Percentiles rank a stretch among this genome's conserved stretches.
These are phyloP conservation scores for Cliona cf. orientalis DNA, from an alignment of 37 sponge, comb jelly and placozoan genomes.

Conservation along the genomic window DNA sequence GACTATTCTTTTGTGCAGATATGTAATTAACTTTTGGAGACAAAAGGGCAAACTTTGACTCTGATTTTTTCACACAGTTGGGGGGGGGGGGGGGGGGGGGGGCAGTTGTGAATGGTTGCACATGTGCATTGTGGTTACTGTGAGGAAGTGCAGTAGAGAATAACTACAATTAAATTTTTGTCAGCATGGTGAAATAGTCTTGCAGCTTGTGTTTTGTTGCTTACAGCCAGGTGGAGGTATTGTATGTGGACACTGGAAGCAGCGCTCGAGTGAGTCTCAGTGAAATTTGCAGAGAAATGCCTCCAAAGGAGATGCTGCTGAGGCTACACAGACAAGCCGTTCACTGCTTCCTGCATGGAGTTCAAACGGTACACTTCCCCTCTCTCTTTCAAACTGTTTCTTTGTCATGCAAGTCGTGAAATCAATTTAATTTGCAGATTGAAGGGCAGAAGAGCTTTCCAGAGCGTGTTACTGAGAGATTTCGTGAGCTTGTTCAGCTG, in stretches of 20 bases:
- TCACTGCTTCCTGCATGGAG: constrained; percentile 21
- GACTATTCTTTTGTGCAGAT: background rate
- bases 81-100: no score
- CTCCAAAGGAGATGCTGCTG: background rate
- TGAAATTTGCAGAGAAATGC: background rate
- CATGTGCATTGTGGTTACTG: no score
- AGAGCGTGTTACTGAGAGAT: no score
- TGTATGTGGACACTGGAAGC: constrained; percentile 17
- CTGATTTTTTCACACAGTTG: no score
- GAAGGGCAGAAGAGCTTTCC: background rate
- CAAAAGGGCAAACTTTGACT: no score
- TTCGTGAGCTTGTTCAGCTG: no score
- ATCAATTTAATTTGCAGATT: background rate
- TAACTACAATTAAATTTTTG: no score
- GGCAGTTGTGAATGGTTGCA: no score
- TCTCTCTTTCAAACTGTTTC: background rate
- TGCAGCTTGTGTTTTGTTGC: background rate
- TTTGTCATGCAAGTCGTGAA: background rate
- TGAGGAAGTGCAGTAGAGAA: no score
- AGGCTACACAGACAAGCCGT: constrained; percentile 11
- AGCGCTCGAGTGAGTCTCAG: background rate
- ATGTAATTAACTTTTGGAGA: background rate
- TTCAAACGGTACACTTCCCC: background rate
- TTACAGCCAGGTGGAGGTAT: constrained; percentile 12
- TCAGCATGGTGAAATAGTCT: no score